Conservation (phyloP, 2,888 invertebrate genomes). For the Pharmacophagus antenor region DNA sequence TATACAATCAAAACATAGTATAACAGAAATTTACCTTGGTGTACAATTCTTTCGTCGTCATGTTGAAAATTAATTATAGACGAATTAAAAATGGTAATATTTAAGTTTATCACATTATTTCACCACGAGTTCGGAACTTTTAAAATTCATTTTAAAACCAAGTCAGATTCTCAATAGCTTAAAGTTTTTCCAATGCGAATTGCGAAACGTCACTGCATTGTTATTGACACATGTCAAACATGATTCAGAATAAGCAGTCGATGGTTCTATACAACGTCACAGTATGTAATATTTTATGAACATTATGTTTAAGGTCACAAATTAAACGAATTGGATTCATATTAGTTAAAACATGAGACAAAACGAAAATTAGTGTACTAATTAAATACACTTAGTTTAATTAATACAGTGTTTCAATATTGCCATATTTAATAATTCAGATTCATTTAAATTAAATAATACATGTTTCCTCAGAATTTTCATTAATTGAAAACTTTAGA, state of each 20-base stretch:
- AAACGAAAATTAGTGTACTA: too few relatives aligned
- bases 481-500: too few relatives aligned
- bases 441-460: too few relatives aligned
- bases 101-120: constrained; percentile 51
- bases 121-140: constrained; percentile 59
- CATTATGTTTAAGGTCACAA: too few relatives aligned
- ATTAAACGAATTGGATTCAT: too few relatives aligned
- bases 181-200: constrained; percentile 50
- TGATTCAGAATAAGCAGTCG: constrained; percentile 13
- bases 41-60: constrained; percentile 79
- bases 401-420: too few relatives aligned
- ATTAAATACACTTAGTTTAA: too few relatives aligned
- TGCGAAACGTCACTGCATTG: constrained; percentile 68
- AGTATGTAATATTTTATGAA: not conserved
- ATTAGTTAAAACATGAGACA: too few relatives aligned
- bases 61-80: constrained; percentile 46
- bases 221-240: constrained; percentile 41
- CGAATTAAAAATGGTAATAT: constrained; percentile 36
- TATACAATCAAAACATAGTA: constrained; percentile 39
- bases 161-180: constrained; percentile 67
- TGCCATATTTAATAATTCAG: too few relatives aligned
- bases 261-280: constrained; percentile 4
- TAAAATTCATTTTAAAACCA: constrained; percentile 66
- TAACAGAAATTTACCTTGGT: constrained; percentile 66
- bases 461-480: too few relatives aligned